Evolutionary conservation across 2,888 invertebrate species (phyloP).

Genomic region (Brachypterus glaber): DNA sequence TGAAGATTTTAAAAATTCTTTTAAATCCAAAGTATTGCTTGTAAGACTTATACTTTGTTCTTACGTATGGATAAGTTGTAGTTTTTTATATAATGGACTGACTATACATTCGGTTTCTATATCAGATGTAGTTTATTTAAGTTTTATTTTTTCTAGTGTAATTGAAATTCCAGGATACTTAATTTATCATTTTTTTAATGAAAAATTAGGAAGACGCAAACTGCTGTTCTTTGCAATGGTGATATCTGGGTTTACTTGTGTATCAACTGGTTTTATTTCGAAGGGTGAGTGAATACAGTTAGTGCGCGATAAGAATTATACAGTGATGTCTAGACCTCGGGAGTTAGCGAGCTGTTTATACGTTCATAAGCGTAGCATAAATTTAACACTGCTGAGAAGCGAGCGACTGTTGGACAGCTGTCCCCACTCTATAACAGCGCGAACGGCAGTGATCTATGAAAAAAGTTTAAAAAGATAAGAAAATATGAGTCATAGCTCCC

Average conservation of each 20-base stretch:
- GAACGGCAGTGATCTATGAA: too few species aligned
- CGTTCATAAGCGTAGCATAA: too few species aligned
- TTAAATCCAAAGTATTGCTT: conserved; percentile 46
- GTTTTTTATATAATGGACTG: conserved; percentile 68
- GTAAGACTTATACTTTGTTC: conserved; percentile 53
- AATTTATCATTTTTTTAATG: conserved; percentile 51
- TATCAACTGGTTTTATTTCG: conserved; percentile 30
- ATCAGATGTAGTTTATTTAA: conserved; percentile 62
- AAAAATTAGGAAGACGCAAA: conserved; percentile 52
- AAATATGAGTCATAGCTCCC: too few species aligned
- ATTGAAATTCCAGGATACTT: conserved; percentile 66
- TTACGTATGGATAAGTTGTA: conserved; percentile 66
- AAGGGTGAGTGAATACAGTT: too few species aligned
- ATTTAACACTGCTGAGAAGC: too few species aligned
- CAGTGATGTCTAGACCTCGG: too few species aligned
- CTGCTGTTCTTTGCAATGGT: conserved; percentile 54
- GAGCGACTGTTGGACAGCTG: too few species aligned
- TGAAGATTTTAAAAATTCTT: conserved; percentile 36
- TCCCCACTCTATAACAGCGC: too few species aligned
- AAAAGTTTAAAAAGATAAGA: too few species aligned
- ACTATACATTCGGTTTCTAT: conserved; percentile 65
- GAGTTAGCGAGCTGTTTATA: too few species aligned
- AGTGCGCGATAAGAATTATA: too few species aligned
- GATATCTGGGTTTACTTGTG: conserved; percentile 49
- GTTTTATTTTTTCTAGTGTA: conserved; percentile 55